Evolutionary conservation across 1,140 invertebrate genomes (phyloP).

Genomic region (Drosophila fuyamai): DNA sequence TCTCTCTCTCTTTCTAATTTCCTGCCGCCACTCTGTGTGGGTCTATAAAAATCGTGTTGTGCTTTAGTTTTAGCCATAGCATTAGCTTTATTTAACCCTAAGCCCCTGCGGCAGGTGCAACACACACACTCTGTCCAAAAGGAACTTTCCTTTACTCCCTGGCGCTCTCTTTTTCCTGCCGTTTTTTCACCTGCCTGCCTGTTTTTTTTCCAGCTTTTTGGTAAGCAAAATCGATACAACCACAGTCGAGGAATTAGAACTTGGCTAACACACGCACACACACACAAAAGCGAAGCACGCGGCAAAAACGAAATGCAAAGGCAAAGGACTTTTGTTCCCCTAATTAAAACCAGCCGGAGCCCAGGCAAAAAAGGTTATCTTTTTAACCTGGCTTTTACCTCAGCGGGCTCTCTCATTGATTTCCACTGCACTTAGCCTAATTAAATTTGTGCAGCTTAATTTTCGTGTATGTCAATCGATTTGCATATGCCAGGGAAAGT

Average conservation of each 20-base stretch:
- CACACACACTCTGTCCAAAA: conserved; percentile 30
- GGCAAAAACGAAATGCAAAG: conserved; percentile 13
- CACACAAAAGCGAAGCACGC: conserved; percentile 7
- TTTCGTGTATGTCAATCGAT: conserved; percentile 45
- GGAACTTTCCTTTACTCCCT: conserved; percentile 17
- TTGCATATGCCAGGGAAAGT: conserved; percentile 28
- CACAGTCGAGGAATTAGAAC: conserved; percentile 41
- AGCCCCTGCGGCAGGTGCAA: conserved; percentile 25
- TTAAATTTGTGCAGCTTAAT: conserved; percentile 63
- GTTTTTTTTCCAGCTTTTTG: conserved; percentile 18
- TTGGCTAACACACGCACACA: conserved; percentile 24
- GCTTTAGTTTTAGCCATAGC: neutral
- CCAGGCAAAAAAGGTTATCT: conserved; percentile 16
- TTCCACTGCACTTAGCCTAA: conserved; percentile 71
- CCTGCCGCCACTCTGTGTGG: neutral
- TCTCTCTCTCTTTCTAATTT: neutral
- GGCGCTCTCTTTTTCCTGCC: neutral
- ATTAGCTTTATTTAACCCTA: conserved; percentile 7
- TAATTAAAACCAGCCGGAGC: conserved; percentile 25
- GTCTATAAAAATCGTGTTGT: conserved; percentile 50
- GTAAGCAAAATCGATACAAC: conserved; percentile 46
- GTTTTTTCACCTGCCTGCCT: too few species aligned
- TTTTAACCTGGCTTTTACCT: conserved; percentile 13
- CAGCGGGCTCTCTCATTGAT: conserved; percentile 44
- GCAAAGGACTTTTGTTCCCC: conserved; percentile 26